Percentiles rank a stretch among this genome's conserved stretches.
Conservation (phyloP, 1,140 invertebrate species). For the Platyscapa corneri region DNA sequence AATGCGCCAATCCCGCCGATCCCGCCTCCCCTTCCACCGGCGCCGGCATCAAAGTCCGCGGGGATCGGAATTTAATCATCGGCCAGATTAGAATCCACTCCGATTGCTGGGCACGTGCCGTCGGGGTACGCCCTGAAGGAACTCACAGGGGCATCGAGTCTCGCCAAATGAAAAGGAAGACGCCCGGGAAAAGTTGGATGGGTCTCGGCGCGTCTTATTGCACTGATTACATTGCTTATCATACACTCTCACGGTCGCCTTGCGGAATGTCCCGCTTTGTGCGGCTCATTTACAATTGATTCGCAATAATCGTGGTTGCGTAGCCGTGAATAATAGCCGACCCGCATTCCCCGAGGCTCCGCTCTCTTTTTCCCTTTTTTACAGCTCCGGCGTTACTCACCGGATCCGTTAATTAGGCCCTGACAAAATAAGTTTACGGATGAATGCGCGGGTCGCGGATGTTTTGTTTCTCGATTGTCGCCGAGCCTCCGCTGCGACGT, state of each 20-base stretch:
- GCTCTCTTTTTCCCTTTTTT: neutral
- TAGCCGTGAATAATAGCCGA: neutral
- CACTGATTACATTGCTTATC: neutral
- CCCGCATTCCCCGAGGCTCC: no score
- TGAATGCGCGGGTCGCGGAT: no score
- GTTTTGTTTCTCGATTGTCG: neutral
- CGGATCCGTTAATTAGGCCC: no score
- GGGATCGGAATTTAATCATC: conserved; percentile 49
- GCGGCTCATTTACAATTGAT: neutral
- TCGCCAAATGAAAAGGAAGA: neutral
- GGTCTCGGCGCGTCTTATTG: neutral
- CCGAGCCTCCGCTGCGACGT: no score
- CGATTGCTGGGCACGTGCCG: conserved; percentile 35
- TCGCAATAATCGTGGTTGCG: neutral
- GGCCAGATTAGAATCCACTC: conserved; percentile 39
- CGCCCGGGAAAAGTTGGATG: neutral
- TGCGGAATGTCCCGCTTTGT: neutral
- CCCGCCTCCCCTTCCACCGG: neutral
- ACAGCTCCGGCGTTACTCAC: no score
- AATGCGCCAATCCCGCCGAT: neutral
- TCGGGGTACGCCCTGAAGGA: neutral
- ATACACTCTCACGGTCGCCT: neutral
- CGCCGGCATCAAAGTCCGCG: conserved; percentile 17
- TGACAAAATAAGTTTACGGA: no score
- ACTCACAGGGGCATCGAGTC: neutral